phyloP scores from a whole-genome alignment of 2,797 vertebrate species.

The Anomalospiza imberbis region DNA sequence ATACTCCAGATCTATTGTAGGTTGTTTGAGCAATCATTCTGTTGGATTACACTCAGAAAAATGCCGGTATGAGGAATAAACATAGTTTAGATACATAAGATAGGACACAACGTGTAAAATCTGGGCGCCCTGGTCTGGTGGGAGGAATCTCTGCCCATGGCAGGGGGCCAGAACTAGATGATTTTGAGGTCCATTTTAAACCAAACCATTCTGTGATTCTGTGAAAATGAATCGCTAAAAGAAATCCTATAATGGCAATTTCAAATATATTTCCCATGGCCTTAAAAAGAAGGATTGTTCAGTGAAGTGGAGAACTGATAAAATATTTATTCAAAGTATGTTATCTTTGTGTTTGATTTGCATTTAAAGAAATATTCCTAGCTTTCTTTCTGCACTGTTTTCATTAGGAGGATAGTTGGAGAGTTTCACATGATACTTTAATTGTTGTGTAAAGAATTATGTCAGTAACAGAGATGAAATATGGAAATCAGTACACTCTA shows the following conservation, averaged over 20 bases:
- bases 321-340: slow-evolving; percentile 12
- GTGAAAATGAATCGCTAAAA: not conserved
- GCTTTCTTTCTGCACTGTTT: not conserved
- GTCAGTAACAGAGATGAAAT: not conserved
- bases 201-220: not conserved
- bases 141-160: not conserved
- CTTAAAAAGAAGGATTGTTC: not conserved
- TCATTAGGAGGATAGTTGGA: not conserved
- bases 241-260: not conserved
- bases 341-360: slow-evolving; percentile 14
- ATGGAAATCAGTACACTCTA: not conserved
- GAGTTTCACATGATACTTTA: not conserved
- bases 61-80: not conserved
- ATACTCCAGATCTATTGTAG: not conserved
- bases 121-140: not conserved
- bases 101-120: not conserved
- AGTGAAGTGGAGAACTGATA: slow-evolving; percentile 15
- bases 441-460: slow-evolving; percentile 21
- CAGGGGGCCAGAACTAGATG: not conserved
- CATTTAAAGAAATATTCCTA: slow-evolving; percentile 16
- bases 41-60: not conserved
- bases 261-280: not conserved
- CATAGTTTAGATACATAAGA: not conserved
- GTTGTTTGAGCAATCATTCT: not conserved
- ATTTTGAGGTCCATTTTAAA: not conserved